Base-by-base conservation (phyloP, 2,888 invertebrate species). In the Luffia ferchaultella region DNA sequence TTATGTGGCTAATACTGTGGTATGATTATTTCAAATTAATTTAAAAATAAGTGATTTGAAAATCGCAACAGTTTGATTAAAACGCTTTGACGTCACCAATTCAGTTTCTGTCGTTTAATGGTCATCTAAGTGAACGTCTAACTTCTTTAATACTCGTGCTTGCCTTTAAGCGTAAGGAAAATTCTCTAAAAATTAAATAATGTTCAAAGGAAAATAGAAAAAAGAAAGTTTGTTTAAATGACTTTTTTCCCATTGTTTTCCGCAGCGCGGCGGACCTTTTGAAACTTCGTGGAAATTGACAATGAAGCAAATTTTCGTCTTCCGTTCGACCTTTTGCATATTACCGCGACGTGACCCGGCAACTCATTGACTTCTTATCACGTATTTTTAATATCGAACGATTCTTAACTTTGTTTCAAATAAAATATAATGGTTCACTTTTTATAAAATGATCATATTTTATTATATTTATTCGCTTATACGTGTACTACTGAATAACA, bases 201-300 rank as follows among this genome's bases (percentile, higher is more conserved):
- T 18, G 45, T 45, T 18, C 18, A 18, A 45, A 18, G 5, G 18
- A 18, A 45, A 45, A 45, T 45, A 15, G 45, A 16, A 45, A 45
- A 45, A 45, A 7, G 18, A 16, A 18, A 45, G 17, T 42, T 48
- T 18, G n/a, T 17, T 42, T 42, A 17, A 17, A 42, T 30, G 30
- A 42, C 17, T 42, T 17, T 42, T 42, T 42, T n/a, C 43, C 16
- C 17, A 42, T 42, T 42, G 43, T 42, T 42, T 42, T 42, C 43
- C 43, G 43, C 3, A 5, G 16, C 7, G 7, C 43, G 43, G n/a
- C 3, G 43, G n/a, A 42, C 43, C 43, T 42, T 17, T 17, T 17
- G 43, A 42, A 42, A 42, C 43, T 42, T 42, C 7, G 16, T 16
- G 43, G n/a, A 42, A 42, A 42, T 42, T 42, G 43, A 42, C 43